Evolutionary conservation across 2,888 invertebrate species (phyloP).

Genomic region (Prenolepis imparis): DNA sequence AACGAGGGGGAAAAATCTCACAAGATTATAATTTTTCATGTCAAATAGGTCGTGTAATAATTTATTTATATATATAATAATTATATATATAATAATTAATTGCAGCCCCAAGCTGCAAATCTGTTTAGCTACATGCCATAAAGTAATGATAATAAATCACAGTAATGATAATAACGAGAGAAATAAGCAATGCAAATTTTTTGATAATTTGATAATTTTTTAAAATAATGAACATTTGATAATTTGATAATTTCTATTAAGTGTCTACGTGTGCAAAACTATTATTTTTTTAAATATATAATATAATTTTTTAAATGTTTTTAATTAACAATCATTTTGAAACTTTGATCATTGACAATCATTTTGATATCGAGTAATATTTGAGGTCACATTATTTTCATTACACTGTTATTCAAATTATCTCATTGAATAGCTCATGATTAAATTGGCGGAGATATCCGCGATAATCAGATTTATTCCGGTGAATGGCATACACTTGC

Average conservation of each 20-base stretch:
- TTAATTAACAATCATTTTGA: too few relatives aligned
- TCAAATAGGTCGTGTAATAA: not conserved
- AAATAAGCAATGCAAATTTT: not conserved
- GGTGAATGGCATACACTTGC: constrained; percentile 47
- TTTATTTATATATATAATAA: too few relatives aligned
- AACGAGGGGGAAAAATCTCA: not conserved
- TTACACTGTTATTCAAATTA: not conserved
- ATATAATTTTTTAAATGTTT: too few relatives aligned
- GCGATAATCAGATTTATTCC: constrained; percentile 70
- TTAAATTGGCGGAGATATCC: constrained; percentile 43
- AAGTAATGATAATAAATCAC: not conserved
- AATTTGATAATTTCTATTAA: not conserved
- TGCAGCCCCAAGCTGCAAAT: not conserved
- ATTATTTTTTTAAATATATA: not conserved
- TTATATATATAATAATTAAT: too few relatives aligned
- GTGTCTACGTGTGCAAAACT: not conserved
- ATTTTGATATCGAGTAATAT: not conserved
- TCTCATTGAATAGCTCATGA: not conserved
- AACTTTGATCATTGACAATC: too few relatives aligned
- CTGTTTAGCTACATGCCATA: not conserved
- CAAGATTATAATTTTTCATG: not conserved
- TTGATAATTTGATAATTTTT: not conserved
- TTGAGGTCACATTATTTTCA: not conserved
- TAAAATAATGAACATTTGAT: too few relatives aligned
- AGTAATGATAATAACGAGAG: not conserved